Conservation (phyloP, 1,140 invertebrate species). For the Caenorhabditis brenneri region DNA sequence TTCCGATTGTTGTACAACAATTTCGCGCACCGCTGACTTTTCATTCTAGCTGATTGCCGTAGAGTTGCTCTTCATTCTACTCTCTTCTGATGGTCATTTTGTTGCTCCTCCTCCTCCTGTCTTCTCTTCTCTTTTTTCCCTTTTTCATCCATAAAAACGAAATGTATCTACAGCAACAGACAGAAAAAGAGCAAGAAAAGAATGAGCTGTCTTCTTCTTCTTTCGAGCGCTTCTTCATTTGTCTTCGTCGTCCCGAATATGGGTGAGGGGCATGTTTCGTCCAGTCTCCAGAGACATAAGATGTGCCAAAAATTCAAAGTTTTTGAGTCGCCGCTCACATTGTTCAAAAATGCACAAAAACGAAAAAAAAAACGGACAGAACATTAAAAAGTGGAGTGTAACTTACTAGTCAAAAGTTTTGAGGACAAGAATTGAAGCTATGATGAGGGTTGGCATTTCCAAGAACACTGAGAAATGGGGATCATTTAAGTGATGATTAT, state of each 20-base stretch:
- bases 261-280: neutral
- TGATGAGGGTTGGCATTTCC: too few species aligned
- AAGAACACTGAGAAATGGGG: too few species aligned
- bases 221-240: conserved; percentile 32
- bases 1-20: conserved; percentile 34
- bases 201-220: conserved; percentile 1
- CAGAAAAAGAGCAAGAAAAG: neutral
- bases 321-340: conserved; percentile 16
- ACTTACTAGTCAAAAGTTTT: neutral
- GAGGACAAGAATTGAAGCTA: neutral
- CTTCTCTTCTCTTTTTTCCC: neutral
- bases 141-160: conserved; percentile 12
- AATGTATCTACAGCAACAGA: conserved; percentile 34
- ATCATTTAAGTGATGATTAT: too few species aligned
- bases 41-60: conserved; percentile 29
- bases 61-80: neutral
- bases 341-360: conserved; percentile 14
- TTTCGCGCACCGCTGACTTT: conserved; percentile 39
- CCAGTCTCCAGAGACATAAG: conserved; percentile 34
- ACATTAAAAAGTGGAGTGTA: neutral
- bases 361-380: neutral
- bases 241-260: conserved; percentile 27
- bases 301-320: conserved; percentile 33
- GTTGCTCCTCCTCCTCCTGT: neutral
- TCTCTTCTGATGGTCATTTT: neutral